phyloP scores from a whole-genome alignment of 2,888 invertebrate species.

The Noctua fimbriata region DNA sequence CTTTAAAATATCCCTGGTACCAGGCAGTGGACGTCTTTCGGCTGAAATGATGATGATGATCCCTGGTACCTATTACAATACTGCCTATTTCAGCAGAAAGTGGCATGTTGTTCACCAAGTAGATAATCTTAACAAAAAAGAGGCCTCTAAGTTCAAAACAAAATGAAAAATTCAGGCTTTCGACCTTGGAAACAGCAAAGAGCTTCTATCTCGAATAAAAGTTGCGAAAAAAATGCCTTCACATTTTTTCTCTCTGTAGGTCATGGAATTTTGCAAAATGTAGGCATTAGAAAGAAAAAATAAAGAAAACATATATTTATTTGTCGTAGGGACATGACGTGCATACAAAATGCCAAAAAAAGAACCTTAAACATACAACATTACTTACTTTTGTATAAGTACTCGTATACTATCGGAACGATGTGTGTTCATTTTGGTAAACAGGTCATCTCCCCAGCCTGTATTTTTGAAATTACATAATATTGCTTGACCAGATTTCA shows the following conservation, averaged over 20 bases:
- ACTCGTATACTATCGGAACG: not conserved
- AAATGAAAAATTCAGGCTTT: constrained; percentile 46
- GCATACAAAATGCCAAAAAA: no score
- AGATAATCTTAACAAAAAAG: constrained; percentile 23
- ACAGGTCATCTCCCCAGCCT: not conserved
- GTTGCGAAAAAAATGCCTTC: constrained; percentile 22
- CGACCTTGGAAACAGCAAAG: constrained; percentile 15
- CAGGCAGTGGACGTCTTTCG: no score
- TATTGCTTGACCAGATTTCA: not conserved
- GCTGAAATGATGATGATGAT: no score
- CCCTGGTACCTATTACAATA: not conserved
- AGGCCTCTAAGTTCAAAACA: constrained; percentile 32
- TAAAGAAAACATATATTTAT: no score
- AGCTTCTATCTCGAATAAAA: constrained; percentile 28
- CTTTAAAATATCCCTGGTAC: not conserved
- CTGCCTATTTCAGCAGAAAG: not conserved
- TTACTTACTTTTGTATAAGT: no score
- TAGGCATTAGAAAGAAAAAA: not conserved
- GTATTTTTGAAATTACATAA: not conserved
- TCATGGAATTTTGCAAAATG: not conserved
- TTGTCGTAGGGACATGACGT: no score
- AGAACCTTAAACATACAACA: no score
- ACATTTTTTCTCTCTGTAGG: constrained; percentile 3
- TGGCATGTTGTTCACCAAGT: constrained; percentile 2
- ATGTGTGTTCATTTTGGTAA: not conserved